Conservation (phyloP, 2,888 invertebrate species). For the Oithona nana region DNA sequence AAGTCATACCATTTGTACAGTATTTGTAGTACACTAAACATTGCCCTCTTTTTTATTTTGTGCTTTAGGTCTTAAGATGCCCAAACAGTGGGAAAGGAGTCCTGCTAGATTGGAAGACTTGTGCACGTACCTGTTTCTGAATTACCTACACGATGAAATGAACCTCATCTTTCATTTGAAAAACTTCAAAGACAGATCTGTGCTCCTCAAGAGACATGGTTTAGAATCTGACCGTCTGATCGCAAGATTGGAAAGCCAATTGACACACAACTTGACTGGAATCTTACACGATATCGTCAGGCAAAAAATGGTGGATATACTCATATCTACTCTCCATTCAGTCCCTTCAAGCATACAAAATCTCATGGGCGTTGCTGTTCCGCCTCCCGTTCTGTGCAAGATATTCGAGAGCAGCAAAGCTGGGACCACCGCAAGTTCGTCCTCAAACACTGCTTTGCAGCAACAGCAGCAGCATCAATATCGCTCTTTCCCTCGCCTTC, state of each 20-base stretch:
- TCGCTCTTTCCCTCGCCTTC: not conserved
- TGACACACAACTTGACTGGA: not conserved
- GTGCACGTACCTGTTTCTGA: not conserved
- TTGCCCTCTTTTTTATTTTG: not conserved
- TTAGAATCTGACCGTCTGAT: not conserved
- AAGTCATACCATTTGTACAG: no score
- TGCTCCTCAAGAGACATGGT: not conserved
- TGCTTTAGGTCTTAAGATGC: not conserved
- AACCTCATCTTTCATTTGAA: constrained; percentile 4
- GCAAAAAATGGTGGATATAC: constrained; percentile 3
- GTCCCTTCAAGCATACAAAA: not conserved
- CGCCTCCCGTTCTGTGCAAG: not conserved
- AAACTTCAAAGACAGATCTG: not conserved
- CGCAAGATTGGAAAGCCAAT: not conserved
- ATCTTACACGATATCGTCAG: constrained; percentile 9
- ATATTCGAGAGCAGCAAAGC: not conserved
- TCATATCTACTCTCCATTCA: constrained; percentile 1
- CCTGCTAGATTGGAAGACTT: constrained; percentile 4
- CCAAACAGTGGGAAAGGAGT: not conserved
- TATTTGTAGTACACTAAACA: no score
- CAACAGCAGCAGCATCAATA: not conserved
- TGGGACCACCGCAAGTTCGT: not conserved
- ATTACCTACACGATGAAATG: constrained; percentile 13
- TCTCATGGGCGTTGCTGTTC: not conserved
- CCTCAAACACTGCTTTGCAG: not conserved